These are phyloP conservation scores for Periophthalmus modestus DNA, from an alignment of 2,113 vertebrate genomes.

Conservation along the genomic window DNA sequence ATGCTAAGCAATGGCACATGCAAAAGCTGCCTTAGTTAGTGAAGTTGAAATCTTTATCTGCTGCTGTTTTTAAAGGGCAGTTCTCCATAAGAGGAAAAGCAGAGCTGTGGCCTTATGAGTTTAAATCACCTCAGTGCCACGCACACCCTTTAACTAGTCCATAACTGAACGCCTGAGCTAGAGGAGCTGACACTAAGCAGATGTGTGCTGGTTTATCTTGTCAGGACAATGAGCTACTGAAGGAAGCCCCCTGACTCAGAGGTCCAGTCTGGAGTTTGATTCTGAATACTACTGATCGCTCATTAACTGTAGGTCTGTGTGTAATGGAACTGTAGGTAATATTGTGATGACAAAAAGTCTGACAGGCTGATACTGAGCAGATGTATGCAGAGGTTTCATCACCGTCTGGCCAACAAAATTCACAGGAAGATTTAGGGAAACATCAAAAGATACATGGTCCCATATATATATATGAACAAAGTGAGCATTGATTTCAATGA, in stretches of 20 bases:
- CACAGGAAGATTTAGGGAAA: conserved; percentile 13
- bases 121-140: conserved; percentile 68
- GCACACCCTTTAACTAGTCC: conserved; percentile 55
- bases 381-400: conserved; percentile 17
- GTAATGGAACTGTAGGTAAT: conserved; percentile 37
- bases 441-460: background rate
- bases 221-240: conserved; percentile 68
- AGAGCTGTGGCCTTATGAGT: conserved; percentile 63
- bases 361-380: conserved; percentile 36
- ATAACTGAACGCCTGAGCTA: conserved; percentile 37
- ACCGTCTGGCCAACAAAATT: conserved; percentile 5
- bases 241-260: conserved; percentile 40
- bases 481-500: no score
- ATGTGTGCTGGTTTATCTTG: conserved; percentile 69
- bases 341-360: conserved; percentile 40
- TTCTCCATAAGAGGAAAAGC: conserved; percentile 56
- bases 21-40: background rate
- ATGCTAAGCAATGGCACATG: background rate
- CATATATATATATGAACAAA: no score
- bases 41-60: conserved; percentile 22
- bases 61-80: conserved; percentile 2
- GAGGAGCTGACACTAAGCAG: conserved; percentile 71
- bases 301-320: conserved; percentile 27
- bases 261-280: conserved; percentile 37
- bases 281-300: conserved; percentile 35